These are phyloP conservation scores for Orthochromis malagaraziensis DNA, from an alignment of 2,113 vertebrate genomes.

Conservation along the genomic window DNA sequence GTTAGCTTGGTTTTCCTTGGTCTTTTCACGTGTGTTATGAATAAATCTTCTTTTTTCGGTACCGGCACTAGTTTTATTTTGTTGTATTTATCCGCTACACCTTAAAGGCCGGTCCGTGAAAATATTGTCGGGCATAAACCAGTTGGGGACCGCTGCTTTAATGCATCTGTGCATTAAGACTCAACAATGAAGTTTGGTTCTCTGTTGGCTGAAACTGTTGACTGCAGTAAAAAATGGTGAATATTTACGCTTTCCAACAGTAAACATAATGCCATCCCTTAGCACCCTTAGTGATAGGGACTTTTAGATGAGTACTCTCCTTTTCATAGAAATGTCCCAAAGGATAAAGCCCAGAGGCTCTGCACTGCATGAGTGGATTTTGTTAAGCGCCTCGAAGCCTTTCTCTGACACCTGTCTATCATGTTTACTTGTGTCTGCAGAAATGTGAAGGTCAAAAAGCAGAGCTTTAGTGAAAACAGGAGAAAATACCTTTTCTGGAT, in stretches of 20 bases:
- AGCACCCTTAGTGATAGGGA: not conserved
- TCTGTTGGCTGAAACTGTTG: not conserved
- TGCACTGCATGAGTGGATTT: not conserved
- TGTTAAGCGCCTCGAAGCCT: not conserved
- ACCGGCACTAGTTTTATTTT: no score
- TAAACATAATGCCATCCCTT: not conserved
- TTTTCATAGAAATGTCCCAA: not conserved
- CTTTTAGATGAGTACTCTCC: not conserved
- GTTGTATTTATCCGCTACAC: no score
- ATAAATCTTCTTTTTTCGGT: no score
- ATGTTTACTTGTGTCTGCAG: not conserved
- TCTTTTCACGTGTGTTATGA: no score
- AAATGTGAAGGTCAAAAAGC: not conserved
- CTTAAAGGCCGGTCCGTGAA: no score
- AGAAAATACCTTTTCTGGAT: not conserved
- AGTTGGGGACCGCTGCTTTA: not conserved
- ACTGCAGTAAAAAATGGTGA: not conserved
- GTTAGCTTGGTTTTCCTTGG: no score
- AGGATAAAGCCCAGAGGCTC: not conserved
- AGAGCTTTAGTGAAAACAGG: not conserved
- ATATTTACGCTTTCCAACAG: not conserved
- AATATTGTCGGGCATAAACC: no score
- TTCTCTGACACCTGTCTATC: not conserved
- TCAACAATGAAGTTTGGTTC: not conserved
- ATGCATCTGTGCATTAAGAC: not conserved